phyloP scores from a whole-genome alignment of 2,888 invertebrate species.

The Apoda limacodes region DNA sequence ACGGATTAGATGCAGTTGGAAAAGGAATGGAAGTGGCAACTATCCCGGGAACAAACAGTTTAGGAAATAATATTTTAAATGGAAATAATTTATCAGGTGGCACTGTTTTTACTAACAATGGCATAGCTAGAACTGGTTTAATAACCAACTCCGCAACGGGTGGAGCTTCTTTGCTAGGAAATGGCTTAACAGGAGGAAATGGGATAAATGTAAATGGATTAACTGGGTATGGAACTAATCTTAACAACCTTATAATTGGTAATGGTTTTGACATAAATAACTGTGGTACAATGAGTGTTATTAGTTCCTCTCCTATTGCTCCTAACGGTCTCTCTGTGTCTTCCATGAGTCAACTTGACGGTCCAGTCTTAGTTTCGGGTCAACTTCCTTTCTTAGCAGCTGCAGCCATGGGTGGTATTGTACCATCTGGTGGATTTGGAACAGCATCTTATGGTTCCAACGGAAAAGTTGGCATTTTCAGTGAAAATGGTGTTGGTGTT shows the following conservation, averaged over 20 bases:
- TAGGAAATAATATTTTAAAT: too few relatives aligned
- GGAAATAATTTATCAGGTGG: too few relatives aligned
- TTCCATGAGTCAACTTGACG: slow-evolving; percentile 31
- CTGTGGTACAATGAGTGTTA: slow-evolving; percentile 16
- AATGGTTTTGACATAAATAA: slow-evolving; percentile 10
- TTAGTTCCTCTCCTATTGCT: slow-evolving; percentile 27
- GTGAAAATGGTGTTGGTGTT: slow-evolving; percentile 13
- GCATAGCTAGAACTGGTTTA: slow-evolving; percentile 2
- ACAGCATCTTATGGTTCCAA: slow-evolving; percentile 24
- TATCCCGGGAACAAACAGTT: too few relatives aligned
- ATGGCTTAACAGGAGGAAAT: slow-evolving; percentile 17
- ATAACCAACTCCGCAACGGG: slow-evolving; percentile 22
- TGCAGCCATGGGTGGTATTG: slow-evolving; percentile 24
- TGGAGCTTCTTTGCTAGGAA: slow-evolving; percentile 19
- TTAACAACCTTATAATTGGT: too few relatives aligned
- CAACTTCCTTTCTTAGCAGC: slow-evolving; percentile 20
- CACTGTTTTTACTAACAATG: slow-evolving; percentile 9
- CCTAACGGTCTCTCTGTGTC: slow-evolving; percentile 29
- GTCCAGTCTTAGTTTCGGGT: slow-evolving; percentile 17
- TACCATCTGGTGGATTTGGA: slow-evolving; percentile 25
- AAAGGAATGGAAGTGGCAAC: too few relatives aligned
- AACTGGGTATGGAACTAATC: slow-evolving; percentile 13
- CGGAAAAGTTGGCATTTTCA: slow-evolving; percentile 22
- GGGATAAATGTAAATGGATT: slow-evolving; percentile 13
- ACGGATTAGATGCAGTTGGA: too few relatives aligned